phyloP scores from a whole-genome alignment of 1,140 invertebrate species.

The Teleopsis dalmanni region DNA sequence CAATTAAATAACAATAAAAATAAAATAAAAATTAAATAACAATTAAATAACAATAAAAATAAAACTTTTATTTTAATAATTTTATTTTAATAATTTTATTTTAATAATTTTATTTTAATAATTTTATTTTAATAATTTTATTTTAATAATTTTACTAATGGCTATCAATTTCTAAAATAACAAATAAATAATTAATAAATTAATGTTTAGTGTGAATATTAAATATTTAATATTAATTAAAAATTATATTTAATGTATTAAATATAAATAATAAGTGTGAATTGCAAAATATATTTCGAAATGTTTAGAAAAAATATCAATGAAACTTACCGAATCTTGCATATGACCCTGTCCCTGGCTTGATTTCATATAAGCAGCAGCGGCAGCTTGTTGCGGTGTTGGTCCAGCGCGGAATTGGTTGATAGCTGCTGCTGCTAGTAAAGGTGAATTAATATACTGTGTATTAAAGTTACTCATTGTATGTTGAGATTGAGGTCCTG shows the following conservation, averaged over 20 bases:
- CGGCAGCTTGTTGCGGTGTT: conserved; percentile 46
- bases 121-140: no score
- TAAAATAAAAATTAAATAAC: no score
- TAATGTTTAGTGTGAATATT: no score
- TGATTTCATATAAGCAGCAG: conserved; percentile 49
- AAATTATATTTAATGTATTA: conserved; percentile 9
- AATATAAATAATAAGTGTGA: no score
- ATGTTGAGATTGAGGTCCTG: conserved; percentile 34
- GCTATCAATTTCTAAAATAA: no score
- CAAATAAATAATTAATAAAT: no score
- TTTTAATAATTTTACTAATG: no score
- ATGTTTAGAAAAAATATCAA: neutral
- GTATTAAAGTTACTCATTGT: conserved; percentile 43
- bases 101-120: no score
- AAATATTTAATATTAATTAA: neutral
- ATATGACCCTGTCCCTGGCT: conserved; percentile 50
- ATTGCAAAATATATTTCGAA: conserved; percentile 1
- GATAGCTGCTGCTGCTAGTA: conserved; percentile 35
- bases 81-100: no score
- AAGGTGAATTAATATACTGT: conserved; percentile 44
- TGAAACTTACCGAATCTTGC: conserved; percentile 43
- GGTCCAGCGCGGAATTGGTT: conserved; percentile 43
- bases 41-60: no score
- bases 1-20: no score
- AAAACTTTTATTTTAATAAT: no score